Conservation (phyloP, 2,888 invertebrate genomes). For the Apamea epomidion region DNA sequence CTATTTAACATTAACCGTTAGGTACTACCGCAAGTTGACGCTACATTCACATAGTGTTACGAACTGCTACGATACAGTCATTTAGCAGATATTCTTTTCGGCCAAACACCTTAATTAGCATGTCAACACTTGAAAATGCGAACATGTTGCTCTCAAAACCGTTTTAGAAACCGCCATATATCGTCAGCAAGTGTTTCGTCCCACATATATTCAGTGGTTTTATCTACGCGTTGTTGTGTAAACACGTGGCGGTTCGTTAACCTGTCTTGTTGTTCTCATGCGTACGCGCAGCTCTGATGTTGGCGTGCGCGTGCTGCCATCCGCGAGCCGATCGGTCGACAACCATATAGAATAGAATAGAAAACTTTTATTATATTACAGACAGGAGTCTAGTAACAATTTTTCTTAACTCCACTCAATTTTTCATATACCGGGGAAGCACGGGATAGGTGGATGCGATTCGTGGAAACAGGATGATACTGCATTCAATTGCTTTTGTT, state of each 20-base stretch:
- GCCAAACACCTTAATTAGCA: slow-evolving; percentile 25
- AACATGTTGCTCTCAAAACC: neutral
- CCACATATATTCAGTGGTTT: slow-evolving; percentile 63
- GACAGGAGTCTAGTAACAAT: too few species aligned
- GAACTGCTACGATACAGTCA: slow-evolving; percentile 2
- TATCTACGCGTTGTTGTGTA: slow-evolving; percentile 74
- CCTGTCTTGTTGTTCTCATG: slow-evolving; percentile 73
- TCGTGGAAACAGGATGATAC: slow-evolving; percentile 52
- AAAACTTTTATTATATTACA: too few species aligned
- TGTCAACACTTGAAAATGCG: neutral
- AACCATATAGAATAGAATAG: slow-evolving; percentile 1
- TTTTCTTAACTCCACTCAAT: too few species aligned
- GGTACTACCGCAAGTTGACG: slow-evolving; percentile 7
- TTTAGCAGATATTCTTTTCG: slow-evolving; percentile 42
- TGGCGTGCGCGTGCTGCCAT: slow-evolving; percentile 61
- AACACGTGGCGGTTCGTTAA: slow-evolving; percentile 84
- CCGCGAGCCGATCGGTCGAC: slow-evolving; percentile 49
- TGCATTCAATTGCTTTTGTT: slow-evolving; percentile 35
- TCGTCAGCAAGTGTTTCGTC: slow-evolving; percentile 34
- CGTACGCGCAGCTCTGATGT: slow-evolving; percentile 66
- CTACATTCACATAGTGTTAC: neutral
- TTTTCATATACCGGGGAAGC: slow-evolving; percentile 23
- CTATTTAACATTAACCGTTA: slow-evolving; percentile 40
- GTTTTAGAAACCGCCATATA: slow-evolving; percentile 18
- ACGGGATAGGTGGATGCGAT: slow-evolving; percentile 48